phyloP scores from a whole-genome alignment of 2,113 vertebrate species.

The Gulo gulo region DNA sequence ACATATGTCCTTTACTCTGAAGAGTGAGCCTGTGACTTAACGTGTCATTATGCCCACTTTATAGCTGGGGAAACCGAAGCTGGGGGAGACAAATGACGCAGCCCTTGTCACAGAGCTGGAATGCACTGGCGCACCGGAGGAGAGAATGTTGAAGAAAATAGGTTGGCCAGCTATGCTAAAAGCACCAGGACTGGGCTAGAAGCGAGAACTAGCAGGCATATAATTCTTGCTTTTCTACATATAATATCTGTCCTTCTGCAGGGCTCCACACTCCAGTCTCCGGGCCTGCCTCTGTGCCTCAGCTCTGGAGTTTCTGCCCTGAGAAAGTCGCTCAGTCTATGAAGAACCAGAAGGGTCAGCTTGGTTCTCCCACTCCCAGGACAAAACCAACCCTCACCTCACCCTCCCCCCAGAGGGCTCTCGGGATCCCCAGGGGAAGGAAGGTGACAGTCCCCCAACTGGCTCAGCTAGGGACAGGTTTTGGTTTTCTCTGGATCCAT shows the following conservation, averaged over 20 bases:
- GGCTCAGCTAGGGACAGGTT: background rate
- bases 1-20: background rate
- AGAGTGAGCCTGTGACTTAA: background rate
- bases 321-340: accelerated
- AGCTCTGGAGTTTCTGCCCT: background rate
- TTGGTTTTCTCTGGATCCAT: background rate
- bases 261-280: accelerated
- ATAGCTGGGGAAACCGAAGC: background rate
- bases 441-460: background rate
- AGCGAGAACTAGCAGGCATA: background rate
- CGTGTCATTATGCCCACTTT: background rate
- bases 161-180: background rate
- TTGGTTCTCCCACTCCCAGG: background rate
- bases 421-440: background rate
- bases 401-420: no score
- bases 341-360: background rate
- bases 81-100: background rate
- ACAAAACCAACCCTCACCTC: background rate
- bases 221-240: background rate
- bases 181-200: background rate
- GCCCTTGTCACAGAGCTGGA: background rate
- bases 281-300: background rate
- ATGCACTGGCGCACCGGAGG: background rate
- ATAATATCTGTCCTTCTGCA: background rate
- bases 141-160: background rate